Evolutionary conservation across 2,888 invertebrate species (phyloP), one percentile per base, ranked within the genome.

Genomic region (Cremastinae sp.): DNA sequence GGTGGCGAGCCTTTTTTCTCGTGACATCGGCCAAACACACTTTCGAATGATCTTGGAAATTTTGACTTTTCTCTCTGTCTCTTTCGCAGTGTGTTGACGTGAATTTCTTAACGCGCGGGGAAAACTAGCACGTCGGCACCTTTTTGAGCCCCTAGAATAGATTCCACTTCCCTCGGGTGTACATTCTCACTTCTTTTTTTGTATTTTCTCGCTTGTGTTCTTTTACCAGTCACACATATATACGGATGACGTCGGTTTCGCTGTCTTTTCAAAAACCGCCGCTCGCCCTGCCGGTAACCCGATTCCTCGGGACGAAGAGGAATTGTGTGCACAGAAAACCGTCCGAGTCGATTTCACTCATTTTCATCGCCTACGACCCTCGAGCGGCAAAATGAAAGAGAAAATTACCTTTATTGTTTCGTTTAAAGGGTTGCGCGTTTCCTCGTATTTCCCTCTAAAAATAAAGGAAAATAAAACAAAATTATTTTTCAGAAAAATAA

Each of bases 191-290:
- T 20, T 7, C n/a, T 49, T 43, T 43, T 43, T 18, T 20, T 2
- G 5, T 59, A 28, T 51, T 51, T 22, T 64, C 56, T 74, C 58
- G 41, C 61, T 35, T 47, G 39, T 37, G 5, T 43, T 18, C 56
- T 47, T 43, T 68, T 47, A n/a, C 64, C 58, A 49, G 70, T 55
- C 69, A 71, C 35, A 18, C n/a, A n/a, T n/a, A n/a, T n/a, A n/a
- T n/a, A n/a, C 28, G 28, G 5, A 28, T 2, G 5, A 59, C 47
- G 56, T 37, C 18, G 65, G 68, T 53, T 69, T 72, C 53, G 69
- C 69, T 70, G 75, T 79, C 76, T 79, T 81, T 81, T 79, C 78
- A 80, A 82, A 85, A 82, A 81, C 71, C 65, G 75, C 84, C 83
- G 83, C 80, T 77, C 65, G 81, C 79, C 76, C 64, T 5, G 28